phyloP scores from a whole-genome alignment of 1,140 invertebrate species.

The Rhagoletis zephyria region DNA sequence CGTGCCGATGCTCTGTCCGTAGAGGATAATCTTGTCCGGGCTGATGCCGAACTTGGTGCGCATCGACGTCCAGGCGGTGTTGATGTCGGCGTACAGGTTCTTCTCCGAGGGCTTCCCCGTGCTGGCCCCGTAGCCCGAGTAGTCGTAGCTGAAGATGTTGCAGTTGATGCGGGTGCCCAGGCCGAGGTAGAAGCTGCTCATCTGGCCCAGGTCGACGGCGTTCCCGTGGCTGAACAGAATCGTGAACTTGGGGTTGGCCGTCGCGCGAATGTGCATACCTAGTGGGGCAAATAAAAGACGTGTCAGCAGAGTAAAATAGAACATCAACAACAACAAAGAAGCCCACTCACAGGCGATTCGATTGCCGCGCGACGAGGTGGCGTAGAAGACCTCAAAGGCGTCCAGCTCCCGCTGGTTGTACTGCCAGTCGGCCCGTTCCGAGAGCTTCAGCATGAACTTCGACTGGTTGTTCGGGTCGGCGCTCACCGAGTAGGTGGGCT shows the following conservation, averaged over 20 bases:
- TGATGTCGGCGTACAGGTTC: conserved; percentile 98
- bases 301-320: too few species aligned
- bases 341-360: conserved; percentile 97
- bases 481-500: conserved; percentile 98
- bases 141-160: conserved; percentile 99
- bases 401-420: conserved; percentile 96
- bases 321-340: conserved; percentile 89
- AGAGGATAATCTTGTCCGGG: too few species aligned
- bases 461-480: conserved; percentile 78
- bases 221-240: conserved; percentile 99
- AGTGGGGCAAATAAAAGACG: too few species aligned
- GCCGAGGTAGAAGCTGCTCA: conserved; percentile 98
- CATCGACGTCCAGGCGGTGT: conserved; percentile 96
- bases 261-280: too few species aligned
- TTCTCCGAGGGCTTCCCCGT: conserved; percentile 97
- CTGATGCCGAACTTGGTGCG: conserved; percentile 83
- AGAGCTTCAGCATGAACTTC: conserved; percentile 81
- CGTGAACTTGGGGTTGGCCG: conserved; percentile 95
- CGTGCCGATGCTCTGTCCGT: too few species aligned
- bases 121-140: conserved; percentile 95
- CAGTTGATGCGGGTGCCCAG: conserved; percentile 97
- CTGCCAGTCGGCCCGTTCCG: conserved; percentile 97
- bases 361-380: conserved; percentile 91
- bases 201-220: conserved; percentile 96
- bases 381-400: conserved; percentile 94